Percentiles rank a stretch among this genome's conserved stretches.
Evolutionary conservation across 2,888 invertebrate species (phyloP).

Genomic region (Polydrusus pterygomalis): DNA sequence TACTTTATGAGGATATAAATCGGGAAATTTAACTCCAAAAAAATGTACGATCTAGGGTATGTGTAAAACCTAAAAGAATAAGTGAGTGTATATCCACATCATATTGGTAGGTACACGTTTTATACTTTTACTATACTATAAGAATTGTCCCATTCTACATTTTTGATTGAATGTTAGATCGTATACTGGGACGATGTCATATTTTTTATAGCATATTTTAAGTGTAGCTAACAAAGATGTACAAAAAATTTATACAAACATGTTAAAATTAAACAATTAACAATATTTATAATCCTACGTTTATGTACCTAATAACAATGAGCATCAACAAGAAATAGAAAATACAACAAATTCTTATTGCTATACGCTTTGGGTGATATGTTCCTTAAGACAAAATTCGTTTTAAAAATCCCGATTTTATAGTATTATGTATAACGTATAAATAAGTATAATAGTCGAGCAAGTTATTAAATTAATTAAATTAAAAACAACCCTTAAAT

Average conservation of each 20-base stretch:
- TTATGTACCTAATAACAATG: slow-evolving; percentile 35
- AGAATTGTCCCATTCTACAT: too few species aligned
- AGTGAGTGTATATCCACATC: not conserved
- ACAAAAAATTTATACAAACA: not conserved
- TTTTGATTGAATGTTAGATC: too few species aligned
- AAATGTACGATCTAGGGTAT: not conserved
- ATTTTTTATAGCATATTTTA: too few species aligned
- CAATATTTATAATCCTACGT: slow-evolving; percentile 25
- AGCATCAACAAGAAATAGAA: slow-evolving; percentile 36
- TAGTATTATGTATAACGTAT: too few species aligned
- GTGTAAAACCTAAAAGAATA: too few species aligned
- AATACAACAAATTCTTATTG: slow-evolving; percentile 40
- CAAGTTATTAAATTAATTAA: too few species aligned
- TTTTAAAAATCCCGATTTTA: slow-evolving; percentile 45
- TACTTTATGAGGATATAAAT: too few species aligned
- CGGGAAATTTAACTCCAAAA: slow-evolving; percentile 31
- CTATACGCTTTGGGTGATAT: slow-evolving; percentile 38
- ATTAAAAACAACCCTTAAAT: too few species aligned
- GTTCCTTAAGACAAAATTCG: slow-evolving; percentile 27
- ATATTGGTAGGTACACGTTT: not conserved
- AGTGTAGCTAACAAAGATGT: too few species aligned
- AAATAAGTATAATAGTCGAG: too few species aligned
- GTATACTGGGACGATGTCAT: too few species aligned
- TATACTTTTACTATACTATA: too few species aligned
- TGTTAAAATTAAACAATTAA: slow-evolving; percentile 24